Evolutionary conservation across 2,797 vertebrate species (phyloP), one percentile per base, ranked within the genome.

Genomic region (Arctocebus calabarensis): DNA sequence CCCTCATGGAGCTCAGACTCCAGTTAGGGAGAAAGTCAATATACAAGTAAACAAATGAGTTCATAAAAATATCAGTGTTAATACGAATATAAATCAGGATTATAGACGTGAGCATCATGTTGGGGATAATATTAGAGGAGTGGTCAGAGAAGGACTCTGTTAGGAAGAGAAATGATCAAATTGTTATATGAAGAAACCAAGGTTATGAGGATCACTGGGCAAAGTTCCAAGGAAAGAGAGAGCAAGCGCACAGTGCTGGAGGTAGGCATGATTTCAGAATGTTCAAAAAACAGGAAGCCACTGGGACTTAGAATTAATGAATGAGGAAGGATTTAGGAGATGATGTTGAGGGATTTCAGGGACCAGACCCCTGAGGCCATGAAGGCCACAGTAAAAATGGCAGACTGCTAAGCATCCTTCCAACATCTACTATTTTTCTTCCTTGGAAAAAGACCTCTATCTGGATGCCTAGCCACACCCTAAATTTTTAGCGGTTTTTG

Each of bases 81-180:
- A 29, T n/a, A 86, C 77, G 19, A 81, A 89, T 55, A 62, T 25
- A 64, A 90, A 87, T 32, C 52, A 74, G 62, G 57, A 23, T n/a
- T 70, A 23, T 17, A 66, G 48, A 43, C 71, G 1, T 37, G 57
- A n/a, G 22, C 32, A 40, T 55, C 22, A 43, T 77, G 74, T 52
- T 13, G n/a, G 12, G 74, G 73, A 77, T 52, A 34, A 9, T 45
- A 43, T 34, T 43, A 29, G 74, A 84, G 37, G 14, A 14, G 6
- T 3, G 10, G 6, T 71, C 43, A 48, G 74, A 71, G 61, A 85
- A 23, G 57, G 23, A 23, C 4, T 96, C 25, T 84, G 45, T 3
- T 9, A 57, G 19, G 37, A 88, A 40, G 73, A 74, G 27, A 19
- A 20, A 59, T 73, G 52, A 84, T 91, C n/a, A 77, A 55, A 3